Evolutionary conservation across 2,888 invertebrate genomes (phyloP).

Genomic region (Nomada ruficornis): DNA sequence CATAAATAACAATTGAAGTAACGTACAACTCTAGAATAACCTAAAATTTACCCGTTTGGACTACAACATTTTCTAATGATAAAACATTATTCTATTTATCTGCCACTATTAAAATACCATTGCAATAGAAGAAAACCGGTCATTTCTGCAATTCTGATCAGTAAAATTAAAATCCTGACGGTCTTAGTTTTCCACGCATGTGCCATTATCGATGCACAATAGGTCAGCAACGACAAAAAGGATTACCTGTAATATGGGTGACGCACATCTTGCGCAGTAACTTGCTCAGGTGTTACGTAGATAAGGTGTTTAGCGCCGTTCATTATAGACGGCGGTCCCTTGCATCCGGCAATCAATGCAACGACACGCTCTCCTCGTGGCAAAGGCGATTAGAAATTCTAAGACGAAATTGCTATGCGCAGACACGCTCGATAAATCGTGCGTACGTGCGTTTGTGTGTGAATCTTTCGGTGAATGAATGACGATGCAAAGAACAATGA

Average conservation of each 20-base stretch:
- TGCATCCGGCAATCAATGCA: slow-evolving; percentile 17
- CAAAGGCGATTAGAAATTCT: slow-evolving; percentile 46
- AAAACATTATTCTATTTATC: too few relatives aligned
- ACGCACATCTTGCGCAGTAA: neutral
- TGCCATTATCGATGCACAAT: too few relatives aligned
- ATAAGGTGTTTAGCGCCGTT: slow-evolving; percentile 14
- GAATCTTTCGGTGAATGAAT: slow-evolving; percentile 31
- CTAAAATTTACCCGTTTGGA: too few relatives aligned
- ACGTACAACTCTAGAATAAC: too few relatives aligned
- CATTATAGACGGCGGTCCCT: slow-evolving; percentile 3
- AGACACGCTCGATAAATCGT: slow-evolving; percentile 44
- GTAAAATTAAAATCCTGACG: too few relatives aligned
- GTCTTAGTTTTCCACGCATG: too few relatives aligned
- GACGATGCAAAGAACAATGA: slow-evolving; percentile 25
- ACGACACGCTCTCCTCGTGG: slow-evolving; percentile 29
- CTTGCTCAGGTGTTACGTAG: slow-evolving; percentile 7
- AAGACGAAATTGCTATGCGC: slow-evolving; percentile 37
- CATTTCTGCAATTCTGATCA: too few relatives aligned
- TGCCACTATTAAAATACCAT: too few relatives aligned
- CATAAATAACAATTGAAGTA: too few relatives aligned
- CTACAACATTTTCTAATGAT: too few relatives aligned
- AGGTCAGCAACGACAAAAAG: neutral
- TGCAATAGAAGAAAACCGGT: too few relatives aligned
- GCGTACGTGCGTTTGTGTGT: slow-evolving; percentile 36
- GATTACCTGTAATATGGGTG: slow-evolving; percentile 9